Evolutionary conservation across 2,113 vertebrate species (phyloP).

Genomic region (Apodemus sylvaticus): DNA sequence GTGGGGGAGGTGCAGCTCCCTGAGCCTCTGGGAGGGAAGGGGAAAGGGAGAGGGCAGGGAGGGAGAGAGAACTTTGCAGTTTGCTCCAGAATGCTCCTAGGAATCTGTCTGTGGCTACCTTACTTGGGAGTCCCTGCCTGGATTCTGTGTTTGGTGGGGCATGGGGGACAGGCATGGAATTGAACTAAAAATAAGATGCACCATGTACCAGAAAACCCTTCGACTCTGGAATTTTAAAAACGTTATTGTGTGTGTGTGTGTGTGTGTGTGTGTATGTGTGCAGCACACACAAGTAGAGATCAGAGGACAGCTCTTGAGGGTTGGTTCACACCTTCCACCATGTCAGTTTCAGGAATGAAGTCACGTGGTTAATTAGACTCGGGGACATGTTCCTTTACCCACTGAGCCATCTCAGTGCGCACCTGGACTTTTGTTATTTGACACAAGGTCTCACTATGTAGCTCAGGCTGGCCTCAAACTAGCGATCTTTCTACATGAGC

Average conservation of each 20-base stretch:
- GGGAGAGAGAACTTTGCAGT: neutral
- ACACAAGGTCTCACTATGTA: neutral
- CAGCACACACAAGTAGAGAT: neutral
- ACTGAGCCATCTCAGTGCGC: neutral
- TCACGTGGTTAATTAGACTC: neutral
- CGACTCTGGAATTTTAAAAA: neutral
- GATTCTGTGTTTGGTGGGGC: neutral
- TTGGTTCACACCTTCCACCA: neutral
- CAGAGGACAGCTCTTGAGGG: neutral
- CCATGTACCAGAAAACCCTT: neutral
- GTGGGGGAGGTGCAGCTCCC: neutral
- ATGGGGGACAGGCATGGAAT: too few relatives aligned
- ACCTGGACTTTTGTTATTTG: neutral
- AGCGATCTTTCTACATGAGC: neutral
- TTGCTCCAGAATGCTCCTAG: neutral
- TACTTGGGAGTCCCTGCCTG: neutral
- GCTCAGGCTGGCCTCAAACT: neutral
- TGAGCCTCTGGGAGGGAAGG: neutral
- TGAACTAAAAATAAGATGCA: neutral
- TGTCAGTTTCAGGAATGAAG: neutral
- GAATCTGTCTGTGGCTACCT: neutral
- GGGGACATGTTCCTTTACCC: neutral
- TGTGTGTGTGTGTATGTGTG: neutral
- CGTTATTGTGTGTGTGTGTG: neutral
- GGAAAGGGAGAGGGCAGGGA: accelerated